Base-by-base conservation (phyloP, 2,888 invertebrate species). In the Acleris sparsana region DNA sequence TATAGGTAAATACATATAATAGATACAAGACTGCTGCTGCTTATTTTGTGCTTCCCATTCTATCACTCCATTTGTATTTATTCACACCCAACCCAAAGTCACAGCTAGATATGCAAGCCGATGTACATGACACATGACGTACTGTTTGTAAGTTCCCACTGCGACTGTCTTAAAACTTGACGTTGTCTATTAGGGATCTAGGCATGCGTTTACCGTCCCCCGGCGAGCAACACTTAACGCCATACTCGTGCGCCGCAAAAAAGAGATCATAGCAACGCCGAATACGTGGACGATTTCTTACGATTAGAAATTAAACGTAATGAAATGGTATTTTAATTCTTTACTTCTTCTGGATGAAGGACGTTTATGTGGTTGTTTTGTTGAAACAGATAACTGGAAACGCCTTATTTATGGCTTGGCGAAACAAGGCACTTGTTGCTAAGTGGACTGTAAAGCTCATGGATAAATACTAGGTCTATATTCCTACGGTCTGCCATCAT, bases 201-300 rank as follows among this genome's bases (percentile, higher is more conserved):
- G 49, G 39, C 20, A 62, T 49, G 33, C 55, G 39, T 48, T 56
- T 57, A 16, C 43, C 62, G 39, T 17, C 43, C 43, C 39, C 62
- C 39, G 61, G 46, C 46, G n/a, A 17, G 25, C 25, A 43, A 6
- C 49, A 33, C 56, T 56, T 62, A 62, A 62, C 62, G 49, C 62
- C 62, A 62, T 56, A 62, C 48, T 56, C 6, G 56, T 55, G 39
- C 22, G 43, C 43, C 25, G 51, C 56, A 56, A 62, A 56, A 62
- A 62, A 16, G 25, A 18, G 62, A 62, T 62, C 62, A 62, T 56
- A 62, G 46, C 62, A 16, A 51, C 49, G 48, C 55, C 55, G 62
- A 55, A 55, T 55, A 51, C 17, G 49, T 39, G 17, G 16, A 25
- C 56, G 49, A 43, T 39, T 56, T 56, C 49, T 53, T 56, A 46